Base-by-base conservation (phyloP, 2,888 invertebrate genomes). In the Troilus luridus region DNA sequence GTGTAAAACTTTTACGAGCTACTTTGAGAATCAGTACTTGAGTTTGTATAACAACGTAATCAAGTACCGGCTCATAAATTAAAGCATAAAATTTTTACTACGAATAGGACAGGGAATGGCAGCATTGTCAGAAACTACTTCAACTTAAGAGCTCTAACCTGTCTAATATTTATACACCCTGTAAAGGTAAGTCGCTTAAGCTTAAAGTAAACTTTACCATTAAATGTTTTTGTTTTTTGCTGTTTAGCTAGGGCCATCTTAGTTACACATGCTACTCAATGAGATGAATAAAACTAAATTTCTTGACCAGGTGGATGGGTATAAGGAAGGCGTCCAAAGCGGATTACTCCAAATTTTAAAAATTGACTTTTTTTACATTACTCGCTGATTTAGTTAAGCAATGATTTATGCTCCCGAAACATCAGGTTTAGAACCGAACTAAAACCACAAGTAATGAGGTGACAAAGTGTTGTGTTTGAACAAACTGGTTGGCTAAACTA, bases 71-170 rank as follows among this genome's bases (percentile, higher is more conserved):
- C 27, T 77, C 72, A 77, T 77, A 77, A 77, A 77, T 77, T 77
- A 77, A 77, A 77, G 72, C 41, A 77, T 77, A 77, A 77, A 77
- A 77, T 77, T 77, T 77, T 77, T 77, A 77, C 72, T 77, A 77
- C 72, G 72, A 77, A 77, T 77, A 41, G 72, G 72, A 77, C 72
- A 77, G 17, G 72, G 21, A 77, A 77, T 77, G 41, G 72, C 72
- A 77, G 6, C 41, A 77, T 77, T 77, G 72, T 77, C 72, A 77
- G 72, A 77, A 77, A 41, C 72, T 77, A 77, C 72, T 77, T 41
- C 72, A 14, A 41, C 72, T 77, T 77, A 77, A 77, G 72, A 41
- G 72, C 72, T 77, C 17, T 19, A 77, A 77, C 72, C 17, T 77
- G 72, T 77, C 17, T 77, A 77, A 77, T 77, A 77, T 77, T 77